These are phyloP conservation scores for Oedothorax gibbosus DNA, from an alignment of 1,140 invertebrate genomes.

Conservation along the genomic window DNA sequence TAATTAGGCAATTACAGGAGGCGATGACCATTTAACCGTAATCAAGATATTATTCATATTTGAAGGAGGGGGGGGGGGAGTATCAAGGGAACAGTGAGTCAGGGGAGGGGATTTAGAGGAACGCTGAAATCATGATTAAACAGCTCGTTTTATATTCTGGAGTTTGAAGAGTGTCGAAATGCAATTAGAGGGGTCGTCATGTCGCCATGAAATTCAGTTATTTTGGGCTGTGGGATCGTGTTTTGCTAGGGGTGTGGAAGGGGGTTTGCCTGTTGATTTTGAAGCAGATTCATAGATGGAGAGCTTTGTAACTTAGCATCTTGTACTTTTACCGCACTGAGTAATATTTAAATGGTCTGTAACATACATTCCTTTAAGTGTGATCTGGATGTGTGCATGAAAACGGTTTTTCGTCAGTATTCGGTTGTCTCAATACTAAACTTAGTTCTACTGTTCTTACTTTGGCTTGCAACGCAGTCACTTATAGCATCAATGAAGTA, in stretches of 20 bases:
- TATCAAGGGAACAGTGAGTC: constrained; percentile 47
- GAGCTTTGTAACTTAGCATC: not conserved
- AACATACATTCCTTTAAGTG: too few relatives aligned
- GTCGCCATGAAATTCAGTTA: constrained; percentile 27
- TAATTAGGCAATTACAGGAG: constrained; percentile 61
- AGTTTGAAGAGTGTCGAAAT: constrained; percentile 52
- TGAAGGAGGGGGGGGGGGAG: constrained; percentile 19
- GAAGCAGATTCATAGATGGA: not conserved
- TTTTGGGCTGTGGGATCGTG: constrained; percentile 19
- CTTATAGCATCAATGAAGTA: too few relatives aligned
- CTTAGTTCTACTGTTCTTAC: too few relatives aligned
- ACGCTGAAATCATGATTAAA: constrained; percentile 55
- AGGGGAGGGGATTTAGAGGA: constrained; percentile 44
- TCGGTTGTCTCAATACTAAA: too few relatives aligned
- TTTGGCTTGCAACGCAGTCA: too few relatives aligned
- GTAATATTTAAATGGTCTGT: too few relatives aligned
- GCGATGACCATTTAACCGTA: constrained; percentile 59
- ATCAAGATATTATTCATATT: constrained; percentile 63
- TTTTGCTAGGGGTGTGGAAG: not conserved
- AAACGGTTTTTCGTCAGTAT: too few relatives aligned
- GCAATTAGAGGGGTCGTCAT: constrained; percentile 44
- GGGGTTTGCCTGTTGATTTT: not conserved
- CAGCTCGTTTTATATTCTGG: constrained; percentile 55
- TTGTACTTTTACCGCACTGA: too few relatives aligned
- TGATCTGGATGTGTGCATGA: too few relatives aligned